Evolutionary conservation across 1,140 invertebrate species (phyloP), one percentile per base, ranked within the genome.

Genomic region (Neodiprion pinetum): DNA sequence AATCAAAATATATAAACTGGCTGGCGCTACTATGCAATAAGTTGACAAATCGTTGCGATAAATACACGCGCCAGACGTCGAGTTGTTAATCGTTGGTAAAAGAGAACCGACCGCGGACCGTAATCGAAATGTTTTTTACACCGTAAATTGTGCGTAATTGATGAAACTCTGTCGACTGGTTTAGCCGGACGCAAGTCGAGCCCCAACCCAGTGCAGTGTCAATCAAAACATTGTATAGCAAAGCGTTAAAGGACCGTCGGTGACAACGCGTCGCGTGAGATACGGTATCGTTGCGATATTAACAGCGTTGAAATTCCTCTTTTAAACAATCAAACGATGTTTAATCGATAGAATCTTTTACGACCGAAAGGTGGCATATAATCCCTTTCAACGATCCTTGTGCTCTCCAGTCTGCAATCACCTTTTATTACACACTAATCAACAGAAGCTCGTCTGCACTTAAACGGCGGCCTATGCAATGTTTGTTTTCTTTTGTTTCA

Each of bases 1-100:
- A 83, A 87, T 80, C 77, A 85, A 84, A 83, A 80, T 78, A 80
- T 17, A 61, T 61, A 61, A 61, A 61, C 53, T 61, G 53, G 28
- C 53, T 14, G 53, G 11, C 28, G 53, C 11, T 61, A 17, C n/a
- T 61, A 8, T 61, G 53, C n/a, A 5, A 5, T 7, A 61, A 17
- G 11, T 5, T 61, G n/a, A 61, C 53, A 61, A 61, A 61, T 9
- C n/a, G 11, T 14, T 61, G n/a, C 53, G n/a, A 14, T 12, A 61
- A 17, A 14, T 14, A 61, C 8, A 61, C 2, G 28, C 28, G 28
- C 5, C 28, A 40, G 28, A 5, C 28, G 28, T 2, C 28, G 28
- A 40, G 28, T 40, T 40, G 28, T 40, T 40, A 61, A 17, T 61
- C 53, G 53, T 12, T 14, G 11, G n/a, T 61, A 5, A 7, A 9